phyloP scores from a whole-genome alignment of 2,113 vertebrate genomes.

The Melanocharis versteri region DNA sequence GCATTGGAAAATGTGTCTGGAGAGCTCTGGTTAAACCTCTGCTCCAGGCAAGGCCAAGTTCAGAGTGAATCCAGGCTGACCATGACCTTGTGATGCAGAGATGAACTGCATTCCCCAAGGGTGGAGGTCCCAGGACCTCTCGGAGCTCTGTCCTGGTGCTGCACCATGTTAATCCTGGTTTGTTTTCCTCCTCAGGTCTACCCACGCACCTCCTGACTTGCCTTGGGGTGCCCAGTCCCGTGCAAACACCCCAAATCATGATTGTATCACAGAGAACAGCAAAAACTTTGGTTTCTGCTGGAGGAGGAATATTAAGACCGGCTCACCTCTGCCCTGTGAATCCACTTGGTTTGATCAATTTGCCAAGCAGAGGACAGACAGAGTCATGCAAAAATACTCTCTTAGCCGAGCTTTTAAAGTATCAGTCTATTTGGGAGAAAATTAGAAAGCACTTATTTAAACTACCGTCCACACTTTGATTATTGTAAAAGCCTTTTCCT shows the following conservation, averaged over 20 bases:
- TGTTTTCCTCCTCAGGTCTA: background rate
- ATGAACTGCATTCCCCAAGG: background rate
- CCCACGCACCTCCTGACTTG: background rate
- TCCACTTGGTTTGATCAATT: background rate
- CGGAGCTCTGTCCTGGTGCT: background rate
- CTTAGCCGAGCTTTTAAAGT: background rate
- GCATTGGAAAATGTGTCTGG: background rate
- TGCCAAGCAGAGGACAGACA: background rate
- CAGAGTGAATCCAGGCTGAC: background rate
- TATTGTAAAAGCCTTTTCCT: background rate
- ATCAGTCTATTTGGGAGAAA: background rate
- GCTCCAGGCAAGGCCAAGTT: background rate
- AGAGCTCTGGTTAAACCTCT: background rate
- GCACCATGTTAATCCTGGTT: fast-evolving
- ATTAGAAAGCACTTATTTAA: background rate
- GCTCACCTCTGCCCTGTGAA: background rate
- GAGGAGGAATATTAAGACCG: background rate
- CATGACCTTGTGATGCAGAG: fast-evolving
- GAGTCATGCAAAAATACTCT: background rate
- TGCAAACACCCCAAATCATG: background rate
- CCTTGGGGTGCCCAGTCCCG: background rate
- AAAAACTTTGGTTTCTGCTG: background rate
- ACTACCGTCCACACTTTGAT: background rate
- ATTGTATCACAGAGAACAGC: background rate
- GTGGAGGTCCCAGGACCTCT: background rate